Evolutionary conservation across 2,888 invertebrate species (phyloP).

Genomic region (Drosophila sordidula): DNA sequence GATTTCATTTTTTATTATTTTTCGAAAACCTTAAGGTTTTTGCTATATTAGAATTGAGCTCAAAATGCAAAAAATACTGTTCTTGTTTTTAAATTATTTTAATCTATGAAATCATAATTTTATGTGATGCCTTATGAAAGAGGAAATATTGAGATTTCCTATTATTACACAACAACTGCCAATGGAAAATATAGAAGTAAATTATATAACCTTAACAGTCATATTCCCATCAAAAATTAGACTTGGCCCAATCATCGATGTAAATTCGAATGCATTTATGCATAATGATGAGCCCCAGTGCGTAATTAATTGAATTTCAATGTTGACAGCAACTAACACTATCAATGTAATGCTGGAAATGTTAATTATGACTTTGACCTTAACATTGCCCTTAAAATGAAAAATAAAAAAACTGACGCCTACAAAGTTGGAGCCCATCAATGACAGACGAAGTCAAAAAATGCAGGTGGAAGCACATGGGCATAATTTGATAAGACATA

Average conservation of each 20-base stretch:
- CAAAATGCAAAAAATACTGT: no score
- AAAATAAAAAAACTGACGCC: constrained; percentile 15
- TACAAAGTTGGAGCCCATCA: constrained; percentile 22
- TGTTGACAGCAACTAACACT: constrained; percentile 23
- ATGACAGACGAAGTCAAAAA: constrained; percentile 18
- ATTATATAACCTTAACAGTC: constrained; percentile 48
- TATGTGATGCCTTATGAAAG: background rate
- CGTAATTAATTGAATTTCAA: constrained; percentile 62
- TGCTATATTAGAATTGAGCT: no score
- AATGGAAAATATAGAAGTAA: background rate
- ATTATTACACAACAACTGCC: background rate
- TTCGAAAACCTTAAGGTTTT: no score
- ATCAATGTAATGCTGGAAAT: constrained; percentile 55
- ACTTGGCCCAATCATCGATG: constrained; percentile 54
- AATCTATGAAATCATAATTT: no score
- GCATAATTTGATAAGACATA: constrained; percentile 2
- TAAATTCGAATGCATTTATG: constrained; percentile 50
- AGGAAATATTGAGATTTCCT: background rate
- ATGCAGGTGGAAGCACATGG: constrained; percentile 66
- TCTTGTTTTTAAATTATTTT: no score
- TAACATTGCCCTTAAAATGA: constrained; percentile 74
- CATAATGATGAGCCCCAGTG: constrained; percentile 36
- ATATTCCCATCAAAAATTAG: constrained; percentile 46
- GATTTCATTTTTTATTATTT: no score
- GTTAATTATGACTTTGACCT: constrained; percentile 59